These are phyloP conservation scores for Neotoma lepida DNA, from an alignment of 2,113 vertebrate species.

Conservation along the genomic window DNA sequence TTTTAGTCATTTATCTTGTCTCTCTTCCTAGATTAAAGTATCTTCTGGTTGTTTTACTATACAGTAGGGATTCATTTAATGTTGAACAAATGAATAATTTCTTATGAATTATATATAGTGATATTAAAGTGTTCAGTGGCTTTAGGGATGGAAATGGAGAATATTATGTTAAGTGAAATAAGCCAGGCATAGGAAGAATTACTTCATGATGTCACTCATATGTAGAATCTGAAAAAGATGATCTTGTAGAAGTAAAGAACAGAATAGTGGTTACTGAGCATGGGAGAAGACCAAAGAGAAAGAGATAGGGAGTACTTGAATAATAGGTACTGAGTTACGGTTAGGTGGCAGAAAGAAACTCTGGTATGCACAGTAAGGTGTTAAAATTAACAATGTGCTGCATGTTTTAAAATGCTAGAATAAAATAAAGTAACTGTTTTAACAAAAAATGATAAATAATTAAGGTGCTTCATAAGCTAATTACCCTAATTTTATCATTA, in stretches of 20 bases:
- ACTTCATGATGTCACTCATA: not conserved
- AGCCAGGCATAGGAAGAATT: not conserved
- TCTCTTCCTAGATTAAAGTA: constrained; percentile 6
- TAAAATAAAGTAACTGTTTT: not conserved
- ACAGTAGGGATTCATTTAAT: not conserved
- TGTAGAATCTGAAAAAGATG: not conserved
- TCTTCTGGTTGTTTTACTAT: not conserved
- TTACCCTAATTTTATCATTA: not conserved
- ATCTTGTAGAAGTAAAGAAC: not conserved
- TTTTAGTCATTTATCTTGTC: not conserved
- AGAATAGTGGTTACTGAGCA: not conserved
- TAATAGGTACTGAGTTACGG: not conserved
- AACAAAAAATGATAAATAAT: not conserved
- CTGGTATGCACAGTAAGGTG: not conserved
- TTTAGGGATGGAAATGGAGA: not conserved
- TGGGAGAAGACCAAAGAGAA: too few relatives aligned
- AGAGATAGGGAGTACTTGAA: not conserved
- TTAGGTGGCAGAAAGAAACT: not conserved
- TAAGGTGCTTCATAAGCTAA: not conserved
- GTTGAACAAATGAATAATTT: not conserved
- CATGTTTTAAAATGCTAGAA: not conserved
- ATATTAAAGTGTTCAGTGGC: not conserved
- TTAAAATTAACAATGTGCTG: not conserved
- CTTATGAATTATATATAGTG: not conserved
- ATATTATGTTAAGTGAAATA: not conserved